These are phyloP conservation scores for Melinopterus prodromus DNA, from an alignment of 2,888 invertebrate species.

Conservation along the genomic window DNA sequence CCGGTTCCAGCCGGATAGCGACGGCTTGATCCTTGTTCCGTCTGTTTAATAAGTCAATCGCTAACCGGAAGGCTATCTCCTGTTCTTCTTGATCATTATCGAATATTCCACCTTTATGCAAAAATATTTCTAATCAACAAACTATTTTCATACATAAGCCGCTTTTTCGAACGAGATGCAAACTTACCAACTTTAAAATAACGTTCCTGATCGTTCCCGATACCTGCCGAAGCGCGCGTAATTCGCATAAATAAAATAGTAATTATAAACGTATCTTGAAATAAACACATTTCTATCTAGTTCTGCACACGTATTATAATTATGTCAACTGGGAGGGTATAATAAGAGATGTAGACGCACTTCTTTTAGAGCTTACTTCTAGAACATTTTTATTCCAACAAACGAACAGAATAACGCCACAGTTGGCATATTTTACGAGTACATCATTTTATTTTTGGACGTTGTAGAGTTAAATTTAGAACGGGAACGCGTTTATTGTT, in stretches of 20 bases:
- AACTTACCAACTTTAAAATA: background rate
- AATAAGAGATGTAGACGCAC: too few relatives aligned
- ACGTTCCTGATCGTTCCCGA: background rate
- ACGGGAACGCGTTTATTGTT: background rate
- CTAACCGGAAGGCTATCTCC: conserved; percentile 38
- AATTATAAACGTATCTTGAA: background rate
- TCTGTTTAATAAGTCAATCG: conserved; percentile 31
- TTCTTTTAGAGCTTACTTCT: background rate
- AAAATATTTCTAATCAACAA: background rate
- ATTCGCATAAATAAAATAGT: background rate
- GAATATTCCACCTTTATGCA: conserved; percentile 41
- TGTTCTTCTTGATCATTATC: conserved; percentile 35
- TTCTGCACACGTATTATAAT: background rate
- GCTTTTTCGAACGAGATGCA: background rate
- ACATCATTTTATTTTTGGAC: background rate
- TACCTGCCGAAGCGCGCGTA: background rate
- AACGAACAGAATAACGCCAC: background rate
- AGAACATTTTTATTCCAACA: background rate
- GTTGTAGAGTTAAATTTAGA: background rate
- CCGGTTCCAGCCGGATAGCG: conserved; percentile 22
- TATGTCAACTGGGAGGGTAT: too few relatives aligned
- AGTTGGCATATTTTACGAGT: background rate
- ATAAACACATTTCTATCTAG: background rate
- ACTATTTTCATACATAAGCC: background rate
- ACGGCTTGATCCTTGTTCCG: conserved; percentile 18